Evolutionary conservation across 2,888 invertebrate species (phyloP).

Genomic region (Elmis aenea): DNA sequence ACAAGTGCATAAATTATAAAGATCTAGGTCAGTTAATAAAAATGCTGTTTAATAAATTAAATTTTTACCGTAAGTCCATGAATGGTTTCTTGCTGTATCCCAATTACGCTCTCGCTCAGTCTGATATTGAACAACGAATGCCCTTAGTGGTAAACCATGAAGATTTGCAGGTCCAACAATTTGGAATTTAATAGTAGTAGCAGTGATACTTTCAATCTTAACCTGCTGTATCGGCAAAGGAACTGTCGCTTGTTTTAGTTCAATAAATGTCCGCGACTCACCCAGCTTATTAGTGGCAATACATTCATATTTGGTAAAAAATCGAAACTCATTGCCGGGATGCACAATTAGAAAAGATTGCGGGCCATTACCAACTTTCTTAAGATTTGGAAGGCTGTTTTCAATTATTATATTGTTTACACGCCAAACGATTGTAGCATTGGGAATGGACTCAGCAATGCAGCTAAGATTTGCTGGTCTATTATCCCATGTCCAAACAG

Average conservation of each 20-base stretch:
- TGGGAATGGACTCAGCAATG: slow-evolving; percentile 80
- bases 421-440: slow-evolving; percentile 87
- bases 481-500: slow-evolving; percentile 79
- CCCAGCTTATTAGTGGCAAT: slow-evolving; percentile 75
- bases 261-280: slow-evolving; percentile 60
- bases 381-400: slow-evolving; percentile 50
- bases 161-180: slow-evolving; percentile 70
- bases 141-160: slow-evolving; percentile 69
- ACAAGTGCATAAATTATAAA: neutral
- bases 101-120: slow-evolving; percentile 62
- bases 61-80: slow-evolving; percentile 69
- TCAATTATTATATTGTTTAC: slow-evolving; percentile 43
- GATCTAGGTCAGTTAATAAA: neutral
- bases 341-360: slow-evolving; percentile 65
- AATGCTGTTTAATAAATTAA: slow-evolving; percentile 1
- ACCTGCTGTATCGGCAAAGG: slow-evolving; percentile 65
- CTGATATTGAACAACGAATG: slow-evolving; percentile 72
- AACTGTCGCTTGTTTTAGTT: slow-evolving; percentile 66
- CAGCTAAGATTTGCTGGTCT: slow-evolving; percentile 80
- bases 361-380: slow-evolving; percentile 64
- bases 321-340: slow-evolving; percentile 58
- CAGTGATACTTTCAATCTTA: slow-evolving; percentile 65
- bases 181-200: slow-evolving; percentile 78
- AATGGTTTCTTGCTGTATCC: slow-evolving; percentile 64
- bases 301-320: slow-evolving; percentile 76